A percentile compares a stretch with the other conserved stretches of the same genome.
These are phyloP conservation scores for Colossoma macropomum DNA, from an alignment of 2,113 vertebrate species.

Conservation along the genomic window DNA sequence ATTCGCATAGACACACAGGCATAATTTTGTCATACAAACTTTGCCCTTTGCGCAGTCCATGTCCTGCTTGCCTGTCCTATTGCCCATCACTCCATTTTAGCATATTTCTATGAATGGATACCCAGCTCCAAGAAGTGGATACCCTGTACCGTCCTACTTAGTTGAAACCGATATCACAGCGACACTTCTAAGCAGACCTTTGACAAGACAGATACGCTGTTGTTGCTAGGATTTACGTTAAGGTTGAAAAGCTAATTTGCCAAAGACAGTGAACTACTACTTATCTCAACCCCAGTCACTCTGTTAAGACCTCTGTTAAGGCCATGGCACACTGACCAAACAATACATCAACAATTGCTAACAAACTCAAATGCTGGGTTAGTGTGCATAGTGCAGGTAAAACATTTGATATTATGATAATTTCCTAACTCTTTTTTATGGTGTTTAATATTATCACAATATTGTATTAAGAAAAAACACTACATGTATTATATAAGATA, in stretches of 20 bases:
- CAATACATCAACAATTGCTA: no score
- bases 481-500: no score
- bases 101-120: constrained; percentile 37
- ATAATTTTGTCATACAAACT: background rate
- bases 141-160: constrained; percentile 7
- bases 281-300: background rate
- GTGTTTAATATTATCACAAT: no score
- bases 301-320: background rate
- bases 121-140: background rate
- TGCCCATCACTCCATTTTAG: constrained; percentile 22
- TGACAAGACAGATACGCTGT: background rate
- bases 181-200: constrained; percentile 21
- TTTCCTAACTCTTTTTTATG: no score
- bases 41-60: constrained; percentile 12
- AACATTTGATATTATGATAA: no score
- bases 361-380: no score
- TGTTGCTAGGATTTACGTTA: background rate
- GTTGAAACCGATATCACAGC: constrained; percentile 29
- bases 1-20: background rate
- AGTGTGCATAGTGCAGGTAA: no score
- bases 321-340: no score
- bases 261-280: background rate
- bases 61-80: constrained; percentile 19
- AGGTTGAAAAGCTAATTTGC: background rate
- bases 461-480: no score